Evolutionary conservation across 2,888 invertebrate genomes (phyloP).

Genomic region (Aelia acuminata): DNA sequence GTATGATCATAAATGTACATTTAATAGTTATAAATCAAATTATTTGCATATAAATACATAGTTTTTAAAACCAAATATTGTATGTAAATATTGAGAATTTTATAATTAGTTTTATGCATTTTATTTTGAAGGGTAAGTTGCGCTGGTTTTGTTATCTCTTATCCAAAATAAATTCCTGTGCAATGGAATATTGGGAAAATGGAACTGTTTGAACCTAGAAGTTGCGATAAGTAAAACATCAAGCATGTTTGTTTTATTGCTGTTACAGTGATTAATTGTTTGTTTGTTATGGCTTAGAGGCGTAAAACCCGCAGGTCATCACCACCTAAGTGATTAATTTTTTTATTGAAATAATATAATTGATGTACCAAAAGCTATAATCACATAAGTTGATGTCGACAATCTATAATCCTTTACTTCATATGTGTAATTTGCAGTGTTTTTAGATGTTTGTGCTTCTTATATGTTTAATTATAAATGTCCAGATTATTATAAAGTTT

Average conservation of each 20-base stretch:
- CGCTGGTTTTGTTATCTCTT: not conserved
- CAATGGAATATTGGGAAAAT: not conserved
- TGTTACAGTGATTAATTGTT: not conserved
- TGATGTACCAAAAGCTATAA: not conserved
- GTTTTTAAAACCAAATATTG: not conserved
- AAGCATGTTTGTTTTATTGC: not conserved
- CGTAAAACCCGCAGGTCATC: too few species aligned
- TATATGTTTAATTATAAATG: constrained; percentile 19
- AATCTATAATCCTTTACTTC: constrained; percentile 34
- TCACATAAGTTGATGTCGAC: constrained; percentile 31
- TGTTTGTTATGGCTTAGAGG: too few species aligned
- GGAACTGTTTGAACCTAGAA: not conserved
- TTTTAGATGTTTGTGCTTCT: constrained; percentile 31
- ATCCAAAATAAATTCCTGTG: not conserved
- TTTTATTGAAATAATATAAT: not conserved
- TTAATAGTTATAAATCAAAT: not conserved
- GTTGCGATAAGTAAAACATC: not conserved
- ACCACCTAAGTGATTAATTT: too few species aligned
- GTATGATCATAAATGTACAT: not conserved
- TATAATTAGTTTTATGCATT: not conserved
- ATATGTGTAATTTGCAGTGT: constrained; percentile 21
- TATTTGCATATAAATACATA: constrained; percentile 7
- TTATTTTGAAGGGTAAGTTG: not conserved
- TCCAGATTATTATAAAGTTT: not conserved
- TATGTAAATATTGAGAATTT: constrained; percentile 11